Percentiles rank a stretch among this genome's conserved stretches.
These are phyloP conservation scores for Mylabris sibirica DNA, from an alignment of 2,888 invertebrate genomes.

Conservation along the genomic window DNA sequence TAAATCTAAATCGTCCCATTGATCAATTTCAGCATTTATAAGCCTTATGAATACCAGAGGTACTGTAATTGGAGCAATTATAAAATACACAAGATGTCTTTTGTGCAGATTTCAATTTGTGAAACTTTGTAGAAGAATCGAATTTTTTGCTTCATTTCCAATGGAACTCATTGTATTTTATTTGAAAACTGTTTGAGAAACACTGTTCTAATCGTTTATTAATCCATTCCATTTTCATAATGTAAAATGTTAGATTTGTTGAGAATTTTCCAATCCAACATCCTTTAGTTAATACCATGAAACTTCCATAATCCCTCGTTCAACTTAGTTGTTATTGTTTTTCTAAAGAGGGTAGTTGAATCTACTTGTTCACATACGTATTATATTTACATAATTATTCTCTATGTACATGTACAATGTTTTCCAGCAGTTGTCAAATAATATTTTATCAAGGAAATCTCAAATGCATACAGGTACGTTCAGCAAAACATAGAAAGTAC, in stretches of 20 bases:
- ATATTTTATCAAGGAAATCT: background rate
- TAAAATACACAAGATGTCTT: too few relatives aligned
- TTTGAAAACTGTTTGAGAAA: background rate
- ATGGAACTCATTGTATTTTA: background rate
- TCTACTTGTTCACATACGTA: constrained; percentile 17
- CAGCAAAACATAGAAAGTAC: too few relatives aligned
- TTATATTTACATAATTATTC: constrained; percentile 19
- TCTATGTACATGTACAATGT: background rate
- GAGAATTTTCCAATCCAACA: background rate
- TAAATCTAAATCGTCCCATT: too few relatives aligned
- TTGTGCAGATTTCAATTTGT: too few relatives aligned
- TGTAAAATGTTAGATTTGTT: background rate
- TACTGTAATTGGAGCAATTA: too few relatives aligned
- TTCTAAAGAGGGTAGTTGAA: background rate
- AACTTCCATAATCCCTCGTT: background rate
- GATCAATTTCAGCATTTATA: too few relatives aligned
- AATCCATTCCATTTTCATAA: background rate
- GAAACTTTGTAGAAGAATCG: too few relatives aligned
- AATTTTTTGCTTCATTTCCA: too few relatives aligned
- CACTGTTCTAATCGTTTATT: background rate
- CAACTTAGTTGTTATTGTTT: background rate
- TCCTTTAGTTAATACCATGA: background rate
- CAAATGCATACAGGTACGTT: too few relatives aligned
- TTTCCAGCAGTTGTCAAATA: background rate
- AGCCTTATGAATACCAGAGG: too few relatives aligned